Conservation (phyloP, 1,140 invertebrate genomes). For the Daktulosphaira vitifoliae region DNA sequence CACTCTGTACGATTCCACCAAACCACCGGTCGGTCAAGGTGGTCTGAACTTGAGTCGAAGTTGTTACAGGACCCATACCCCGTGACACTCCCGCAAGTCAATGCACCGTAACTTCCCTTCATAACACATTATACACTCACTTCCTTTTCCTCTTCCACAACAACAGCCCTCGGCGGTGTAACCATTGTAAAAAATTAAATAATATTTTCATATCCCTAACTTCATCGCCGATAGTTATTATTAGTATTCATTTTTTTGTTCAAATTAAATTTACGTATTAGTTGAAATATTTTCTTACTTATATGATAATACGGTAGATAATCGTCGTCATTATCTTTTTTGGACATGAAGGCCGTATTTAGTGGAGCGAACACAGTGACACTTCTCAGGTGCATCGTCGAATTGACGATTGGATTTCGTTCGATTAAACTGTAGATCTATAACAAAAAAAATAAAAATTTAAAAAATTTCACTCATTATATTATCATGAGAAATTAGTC, state of each 20-base stretch:
- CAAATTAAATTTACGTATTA: too few relatives aligned
- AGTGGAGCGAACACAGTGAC: slow-evolving; percentile 70
- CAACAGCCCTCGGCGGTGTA: background rate
- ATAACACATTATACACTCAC: background rate
- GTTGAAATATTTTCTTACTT: too few relatives aligned
- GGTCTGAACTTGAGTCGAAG: background rate
- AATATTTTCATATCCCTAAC: too few relatives aligned
- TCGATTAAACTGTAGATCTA: slow-evolving; percentile 65
- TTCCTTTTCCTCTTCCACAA: background rate
- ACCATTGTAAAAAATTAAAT: too few relatives aligned
- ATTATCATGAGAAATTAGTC: too few relatives aligned
- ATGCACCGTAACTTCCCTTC: slow-evolving; percentile 5
- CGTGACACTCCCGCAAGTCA: slow-evolving; percentile 13
- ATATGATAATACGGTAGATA: slow-evolving; percentile 68
- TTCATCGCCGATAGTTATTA: too few relatives aligned
- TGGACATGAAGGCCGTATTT: slow-evolving; percentile 64
- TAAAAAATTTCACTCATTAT: too few relatives aligned
- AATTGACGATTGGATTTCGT: slow-evolving; percentile 56
- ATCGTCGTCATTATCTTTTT: slow-evolving; percentile 46
- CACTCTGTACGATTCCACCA: background rate
- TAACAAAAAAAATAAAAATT: slow-evolving; percentile 44
- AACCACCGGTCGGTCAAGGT: background rate
- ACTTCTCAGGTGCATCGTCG: slow-evolving; percentile 55
- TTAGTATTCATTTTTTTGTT: too few relatives aligned
- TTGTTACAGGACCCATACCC: slow-evolving; percentile 1